These are phyloP conservation scores for Ploceus nigricollis DNA, from an alignment of 2,113 vertebrate genomes.

Conservation along the genomic window DNA sequence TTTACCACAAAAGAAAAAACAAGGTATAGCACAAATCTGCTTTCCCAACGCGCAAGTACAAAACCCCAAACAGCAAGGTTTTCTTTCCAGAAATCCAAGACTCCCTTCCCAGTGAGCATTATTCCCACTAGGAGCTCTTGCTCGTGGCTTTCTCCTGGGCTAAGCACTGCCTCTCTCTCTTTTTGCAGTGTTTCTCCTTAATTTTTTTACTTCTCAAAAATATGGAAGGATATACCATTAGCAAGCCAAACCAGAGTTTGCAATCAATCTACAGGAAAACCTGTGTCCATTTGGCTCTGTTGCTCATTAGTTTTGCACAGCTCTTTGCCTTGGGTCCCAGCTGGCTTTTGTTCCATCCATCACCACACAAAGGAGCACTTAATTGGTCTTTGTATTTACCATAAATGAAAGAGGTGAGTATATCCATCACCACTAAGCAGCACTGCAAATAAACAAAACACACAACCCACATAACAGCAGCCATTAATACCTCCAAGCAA, in stretches of 20 bases:
- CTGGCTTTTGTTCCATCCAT: background rate
- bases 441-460: background rate
- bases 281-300: background rate
- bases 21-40: accelerated
- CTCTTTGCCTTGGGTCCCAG: background rate
- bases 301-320: background rate
- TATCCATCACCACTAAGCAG: conserved; percentile 38
- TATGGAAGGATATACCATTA: background rate
- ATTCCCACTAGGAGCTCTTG: background rate
- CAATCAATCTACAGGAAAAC: background rate
- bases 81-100: background rate
- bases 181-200: background rate
- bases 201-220: background rate
- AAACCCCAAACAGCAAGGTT: background rate
- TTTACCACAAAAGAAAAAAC: background rate
- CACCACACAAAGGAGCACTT: conserved; percentile 26
- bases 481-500: background rate
- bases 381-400: conserved; percentile 38
- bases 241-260: background rate
- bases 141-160: background rate
- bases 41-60: background rate
- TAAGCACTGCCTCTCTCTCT: background rate
- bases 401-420: conserved; percentile 4
- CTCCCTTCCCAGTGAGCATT: accelerated
- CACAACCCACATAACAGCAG: background rate